phyloP scores from a whole-genome alignment of 1,140 invertebrate genomes.

The Idris sp. region DNA sequence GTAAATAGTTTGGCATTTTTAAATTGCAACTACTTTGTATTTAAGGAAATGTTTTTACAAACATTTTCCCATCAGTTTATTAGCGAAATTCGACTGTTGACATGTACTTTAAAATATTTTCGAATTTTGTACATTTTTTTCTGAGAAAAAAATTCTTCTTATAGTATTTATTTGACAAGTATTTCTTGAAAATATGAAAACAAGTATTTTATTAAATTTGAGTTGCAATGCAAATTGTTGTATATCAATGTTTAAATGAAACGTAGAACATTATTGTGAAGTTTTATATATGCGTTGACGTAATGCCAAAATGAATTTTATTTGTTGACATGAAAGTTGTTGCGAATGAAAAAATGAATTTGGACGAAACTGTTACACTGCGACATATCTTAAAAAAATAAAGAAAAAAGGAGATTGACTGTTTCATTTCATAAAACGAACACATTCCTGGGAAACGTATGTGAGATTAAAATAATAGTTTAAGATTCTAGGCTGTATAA shows the following conservation, averaged over 20 bases:
- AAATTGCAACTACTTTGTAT: conserved; percentile 49
- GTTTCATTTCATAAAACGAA: conserved; percentile 41
- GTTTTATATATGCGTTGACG: conserved; percentile 27
- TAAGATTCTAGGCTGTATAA: conserved; percentile 40
- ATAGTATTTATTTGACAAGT: no score
- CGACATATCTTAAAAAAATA: conserved; percentile 51
- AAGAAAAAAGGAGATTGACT: conserved; percentile 17
- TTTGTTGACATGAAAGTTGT: conserved; percentile 54
- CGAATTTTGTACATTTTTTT: no score
- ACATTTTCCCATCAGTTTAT: conserved; percentile 10
- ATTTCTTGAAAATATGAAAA: no score
- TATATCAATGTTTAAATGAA: no score
- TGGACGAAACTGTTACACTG: conserved; percentile 47
- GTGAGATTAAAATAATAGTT: conserved; percentile 28
- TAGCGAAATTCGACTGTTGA: neutral
- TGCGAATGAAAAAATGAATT: conserved; percentile 41
- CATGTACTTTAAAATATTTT: no score
- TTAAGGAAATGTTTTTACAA: conserved; percentile 9
- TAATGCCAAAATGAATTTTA: conserved; percentile 59
- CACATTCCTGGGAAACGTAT: conserved; percentile 32
- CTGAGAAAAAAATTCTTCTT: no score
- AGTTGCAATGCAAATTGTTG: no score
- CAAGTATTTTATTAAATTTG: no score
- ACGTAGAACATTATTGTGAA: no score
- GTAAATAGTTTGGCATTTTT: conserved; percentile 50